Evolutionary conservation across 2,888 invertebrate species (phyloP).

Genomic region (Pyralis farinalis): DNA sequence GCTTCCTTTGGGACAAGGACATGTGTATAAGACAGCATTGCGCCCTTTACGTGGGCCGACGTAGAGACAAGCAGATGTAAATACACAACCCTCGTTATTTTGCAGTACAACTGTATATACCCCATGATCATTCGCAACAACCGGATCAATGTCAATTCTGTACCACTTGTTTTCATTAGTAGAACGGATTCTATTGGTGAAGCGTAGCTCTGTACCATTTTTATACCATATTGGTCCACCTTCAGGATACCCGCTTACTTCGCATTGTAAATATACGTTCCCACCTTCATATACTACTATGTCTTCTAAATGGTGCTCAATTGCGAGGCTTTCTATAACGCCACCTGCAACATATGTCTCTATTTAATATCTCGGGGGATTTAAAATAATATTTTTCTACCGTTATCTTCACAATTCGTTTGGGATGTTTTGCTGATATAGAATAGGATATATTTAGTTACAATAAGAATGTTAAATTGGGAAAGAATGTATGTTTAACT

Average conservation of each 20-base stretch:
- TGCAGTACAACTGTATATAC: slow-evolving; percentile 25
- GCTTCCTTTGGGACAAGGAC: slow-evolving; percentile 3
- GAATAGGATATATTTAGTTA: no score
- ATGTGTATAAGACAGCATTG: slow-evolving; percentile 9
- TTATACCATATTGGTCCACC: slow-evolving; percentile 28
- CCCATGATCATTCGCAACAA: slow-evolving; percentile 26
- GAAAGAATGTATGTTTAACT: no score
- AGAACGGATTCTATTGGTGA: slow-evolving; percentile 20
- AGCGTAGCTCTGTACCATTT: slow-evolving; percentile 23
- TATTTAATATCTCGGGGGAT: not conserved
- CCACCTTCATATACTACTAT: slow-evolving; percentile 22
- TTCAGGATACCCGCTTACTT: slow-evolving; percentile 16
- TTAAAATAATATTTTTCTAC: not conserved
- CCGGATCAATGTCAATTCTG: slow-evolving; percentile 24
- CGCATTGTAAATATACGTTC: slow-evolving; percentile 26
- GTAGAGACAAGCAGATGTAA: slow-evolving; percentile 26
- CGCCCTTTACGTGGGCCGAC: slow-evolving; percentile 16
- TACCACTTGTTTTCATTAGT: slow-evolving; percentile 18
- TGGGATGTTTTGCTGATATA: no score
- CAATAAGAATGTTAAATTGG: no score
- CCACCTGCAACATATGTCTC: slow-evolving; percentile 13
- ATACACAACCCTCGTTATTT: slow-evolving; percentile 13
- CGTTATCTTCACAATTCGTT: no score
- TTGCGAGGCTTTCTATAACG: slow-evolving; percentile 16
- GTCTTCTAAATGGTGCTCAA: slow-evolving; percentile 26